Conservation (phyloP, 2,797 vertebrate species). For the Sebastes wilsoni region DNA sequence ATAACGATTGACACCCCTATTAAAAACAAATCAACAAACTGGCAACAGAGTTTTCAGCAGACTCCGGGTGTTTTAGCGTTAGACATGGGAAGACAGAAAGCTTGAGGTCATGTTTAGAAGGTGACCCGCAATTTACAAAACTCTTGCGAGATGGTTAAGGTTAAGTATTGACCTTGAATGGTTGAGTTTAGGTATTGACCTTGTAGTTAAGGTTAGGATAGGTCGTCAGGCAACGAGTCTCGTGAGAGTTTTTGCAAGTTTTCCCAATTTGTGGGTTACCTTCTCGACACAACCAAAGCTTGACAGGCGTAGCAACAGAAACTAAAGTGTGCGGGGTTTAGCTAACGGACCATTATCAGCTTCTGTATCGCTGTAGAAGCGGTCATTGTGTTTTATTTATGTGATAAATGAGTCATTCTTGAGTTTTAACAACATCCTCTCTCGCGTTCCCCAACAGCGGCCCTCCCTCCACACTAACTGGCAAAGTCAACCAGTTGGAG, state of each 20-base stretch:
- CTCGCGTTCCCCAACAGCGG: slow-evolving; percentile 68
- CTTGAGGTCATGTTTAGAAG: neutral
- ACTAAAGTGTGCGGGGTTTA: neutral
- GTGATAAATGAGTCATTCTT: neutral
- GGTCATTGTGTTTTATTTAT: neutral
- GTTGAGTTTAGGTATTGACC: too few species aligned
- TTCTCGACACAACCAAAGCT: neutral
- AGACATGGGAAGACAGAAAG: neutral
- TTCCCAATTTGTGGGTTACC: too few species aligned
- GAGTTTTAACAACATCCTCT: neutral
- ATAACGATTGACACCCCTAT: too few species aligned
- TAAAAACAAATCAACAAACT: neutral
- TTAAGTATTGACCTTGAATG: too few species aligned
- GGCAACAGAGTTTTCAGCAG: neutral
- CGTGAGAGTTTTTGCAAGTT: too few species aligned
- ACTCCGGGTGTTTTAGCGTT: neutral
- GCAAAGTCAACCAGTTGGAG: slow-evolving; percentile 97
- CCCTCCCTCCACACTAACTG: slow-evolving; percentile 90
- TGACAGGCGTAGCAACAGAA: neutral
- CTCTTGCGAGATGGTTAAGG: too few species aligned
- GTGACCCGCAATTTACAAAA: too few species aligned
- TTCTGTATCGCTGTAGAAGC: neutral
- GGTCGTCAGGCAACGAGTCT: too few species aligned
- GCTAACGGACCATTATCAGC: neutral
- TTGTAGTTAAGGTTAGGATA: too few species aligned